A percentile compares a stretch with the other conserved stretches of the same genome.
phyloP scores from a whole-genome alignment of 2,888 invertebrate species.

The Lutraria lutraria region DNA sequence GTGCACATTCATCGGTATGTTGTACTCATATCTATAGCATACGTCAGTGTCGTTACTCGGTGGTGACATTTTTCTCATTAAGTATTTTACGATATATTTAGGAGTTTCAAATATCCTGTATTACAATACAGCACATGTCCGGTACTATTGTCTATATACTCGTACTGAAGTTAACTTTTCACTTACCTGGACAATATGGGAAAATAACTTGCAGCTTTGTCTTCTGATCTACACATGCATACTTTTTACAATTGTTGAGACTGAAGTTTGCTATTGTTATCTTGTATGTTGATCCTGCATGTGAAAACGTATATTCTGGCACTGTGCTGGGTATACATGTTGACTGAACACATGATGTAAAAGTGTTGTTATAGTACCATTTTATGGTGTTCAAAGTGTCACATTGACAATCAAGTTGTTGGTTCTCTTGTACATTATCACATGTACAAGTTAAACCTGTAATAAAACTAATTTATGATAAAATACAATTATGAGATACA shows the following conservation, averaged over 20 bases:
- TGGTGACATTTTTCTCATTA: too few species aligned
- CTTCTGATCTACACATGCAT: not conserved
- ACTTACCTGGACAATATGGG: slow-evolving; percentile 9
- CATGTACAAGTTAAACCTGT: not conserved
- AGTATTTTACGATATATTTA: too few species aligned
- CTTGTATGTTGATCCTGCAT: not conserved
- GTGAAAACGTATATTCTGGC: not conserved
- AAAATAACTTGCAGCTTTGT: not conserved
- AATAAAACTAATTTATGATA: too few species aligned
- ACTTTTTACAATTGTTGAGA: not conserved
- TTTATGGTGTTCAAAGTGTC: not conserved
- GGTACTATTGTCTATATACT: too few species aligned
- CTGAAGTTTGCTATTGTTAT: not conserved
- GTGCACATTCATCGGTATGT: too few species aligned
- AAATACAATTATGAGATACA: too few species aligned
- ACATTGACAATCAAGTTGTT: not conserved
- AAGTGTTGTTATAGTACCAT: not conserved
- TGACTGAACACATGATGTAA: not conserved
- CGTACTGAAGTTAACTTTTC: too few species aligned
- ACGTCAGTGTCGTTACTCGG: too few species aligned
- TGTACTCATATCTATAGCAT: too few species aligned
- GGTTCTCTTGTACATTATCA: not conserved
- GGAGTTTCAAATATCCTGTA: too few species aligned
- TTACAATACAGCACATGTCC: too few species aligned
- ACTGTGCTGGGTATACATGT: not conserved